phyloP scores from a whole-genome alignment of 2,888 invertebrate genomes.

The Cylindroiulus punctatus region DNA sequence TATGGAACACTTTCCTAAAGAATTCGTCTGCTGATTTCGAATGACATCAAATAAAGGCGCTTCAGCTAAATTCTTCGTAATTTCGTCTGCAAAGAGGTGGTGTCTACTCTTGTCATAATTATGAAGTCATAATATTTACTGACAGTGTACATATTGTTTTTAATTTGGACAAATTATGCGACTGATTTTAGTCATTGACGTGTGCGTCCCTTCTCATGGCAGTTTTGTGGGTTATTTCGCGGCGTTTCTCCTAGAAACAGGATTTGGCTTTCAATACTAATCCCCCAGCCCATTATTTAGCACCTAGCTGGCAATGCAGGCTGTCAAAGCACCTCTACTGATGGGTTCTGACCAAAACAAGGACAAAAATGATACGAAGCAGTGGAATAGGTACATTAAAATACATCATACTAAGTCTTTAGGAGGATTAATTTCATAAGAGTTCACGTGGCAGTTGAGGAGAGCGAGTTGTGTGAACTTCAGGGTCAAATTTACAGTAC shows the following conservation, averaged over 20 bases:
- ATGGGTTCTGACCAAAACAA: constrained; percentile 5
- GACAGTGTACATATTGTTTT: neutral
- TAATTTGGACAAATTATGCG: neutral
- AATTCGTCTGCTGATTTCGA: neutral
- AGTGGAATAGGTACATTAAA: constrained; percentile 45
- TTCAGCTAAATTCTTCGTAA: neutral
- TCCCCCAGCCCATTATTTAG: neutral
- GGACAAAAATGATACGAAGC: constrained; percentile 29
- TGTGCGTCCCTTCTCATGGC: neutral
- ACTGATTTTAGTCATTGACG: neutral
- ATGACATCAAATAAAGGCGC: neutral
- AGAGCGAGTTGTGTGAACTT: too few relatives aligned
- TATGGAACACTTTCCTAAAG: neutral
- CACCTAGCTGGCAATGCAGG: neutral
- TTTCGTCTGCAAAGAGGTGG: neutral
- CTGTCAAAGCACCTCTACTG: constrained; percentile 13
- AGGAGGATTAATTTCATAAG: too few relatives aligned
- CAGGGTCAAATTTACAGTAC: too few relatives aligned
- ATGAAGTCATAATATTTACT: neutral
- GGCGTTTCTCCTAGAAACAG: neutral
- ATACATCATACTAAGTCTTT: too few relatives aligned
- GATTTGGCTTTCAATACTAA: neutral
- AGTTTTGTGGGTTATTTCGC: neutral
- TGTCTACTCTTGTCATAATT: neutral
- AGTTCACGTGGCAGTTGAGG: too few relatives aligned